Conservation (phyloP, 1,140 invertebrate species). For the Heliconius hewitsoni region DNA sequence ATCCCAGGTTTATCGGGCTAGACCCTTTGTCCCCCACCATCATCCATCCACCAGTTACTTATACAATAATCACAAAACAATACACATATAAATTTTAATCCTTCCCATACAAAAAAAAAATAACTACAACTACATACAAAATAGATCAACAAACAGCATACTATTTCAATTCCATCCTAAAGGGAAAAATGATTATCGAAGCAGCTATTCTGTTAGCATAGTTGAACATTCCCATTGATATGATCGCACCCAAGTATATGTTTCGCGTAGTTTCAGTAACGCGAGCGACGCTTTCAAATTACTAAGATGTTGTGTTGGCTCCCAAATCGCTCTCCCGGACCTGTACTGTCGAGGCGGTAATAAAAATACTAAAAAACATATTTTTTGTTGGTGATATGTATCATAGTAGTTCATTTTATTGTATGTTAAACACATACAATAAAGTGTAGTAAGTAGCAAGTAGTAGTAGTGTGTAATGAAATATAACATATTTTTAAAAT, state of each 20-base stretch:
- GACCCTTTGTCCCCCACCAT: too few relatives aligned
- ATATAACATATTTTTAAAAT: too few relatives aligned
- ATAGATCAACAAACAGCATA: background rate
- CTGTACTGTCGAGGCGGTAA: slow-evolving; percentile 41
- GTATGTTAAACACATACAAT: too few relatives aligned
- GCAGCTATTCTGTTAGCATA: slow-evolving; percentile 9
- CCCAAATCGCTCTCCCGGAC: slow-evolving; percentile 41
- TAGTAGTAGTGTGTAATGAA: too few relatives aligned
- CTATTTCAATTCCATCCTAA: background rate
- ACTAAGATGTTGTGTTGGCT: slow-evolving; percentile 57
- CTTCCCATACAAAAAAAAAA: background rate
- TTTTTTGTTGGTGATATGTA: too few relatives aligned
- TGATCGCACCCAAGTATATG: slow-evolving; percentile 21
- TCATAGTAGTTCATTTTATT: too few relatives aligned
- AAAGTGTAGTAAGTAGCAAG: too few relatives aligned
- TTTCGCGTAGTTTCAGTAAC: background rate
- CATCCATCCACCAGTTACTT: too few relatives aligned
- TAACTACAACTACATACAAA: background rate
- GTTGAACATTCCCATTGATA: slow-evolving; percentile 18
- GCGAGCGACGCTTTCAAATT: slow-evolving; percentile 59
- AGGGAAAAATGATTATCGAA: slow-evolving; percentile 2
- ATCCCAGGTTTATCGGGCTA: too few relatives aligned
- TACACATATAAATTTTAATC: background rate
- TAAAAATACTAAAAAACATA: too few relatives aligned
- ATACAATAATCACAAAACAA: background rate